These are phyloP conservation scores for Elachura formosa DNA, from an alignment of 2,113 vertebrate species.

Conservation along the genomic window DNA sequence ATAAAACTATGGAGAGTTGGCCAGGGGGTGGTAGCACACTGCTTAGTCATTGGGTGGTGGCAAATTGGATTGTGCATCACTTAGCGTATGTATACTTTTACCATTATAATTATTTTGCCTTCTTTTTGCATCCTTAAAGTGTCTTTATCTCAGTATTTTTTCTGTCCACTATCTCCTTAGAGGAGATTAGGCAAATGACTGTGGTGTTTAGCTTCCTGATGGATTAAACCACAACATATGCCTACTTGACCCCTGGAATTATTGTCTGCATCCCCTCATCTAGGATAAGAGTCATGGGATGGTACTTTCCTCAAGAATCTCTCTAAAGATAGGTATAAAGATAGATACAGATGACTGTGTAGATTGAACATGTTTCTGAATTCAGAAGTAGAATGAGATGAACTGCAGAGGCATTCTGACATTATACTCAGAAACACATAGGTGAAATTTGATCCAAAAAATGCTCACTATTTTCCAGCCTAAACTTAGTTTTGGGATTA, in stretches of 20 bases:
- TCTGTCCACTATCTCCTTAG: neutral
- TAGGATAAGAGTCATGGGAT: neutral
- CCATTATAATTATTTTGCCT: neutral
- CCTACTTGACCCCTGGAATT: neutral
- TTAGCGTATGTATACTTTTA: neutral
- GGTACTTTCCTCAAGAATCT: neutral
- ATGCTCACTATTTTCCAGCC: neutral
- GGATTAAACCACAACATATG: neutral
- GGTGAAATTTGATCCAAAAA: neutral
- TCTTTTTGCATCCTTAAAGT: neutral
- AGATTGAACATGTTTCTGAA: fast-evolving
- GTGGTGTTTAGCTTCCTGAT: neutral
- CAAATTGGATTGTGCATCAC: neutral
- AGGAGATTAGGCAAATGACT: neutral
- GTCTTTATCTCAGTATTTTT: neutral
- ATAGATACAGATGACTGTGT: neutral
- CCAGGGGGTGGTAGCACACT: too few relatives aligned
- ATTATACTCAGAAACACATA: neutral
- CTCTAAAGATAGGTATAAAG: neutral
- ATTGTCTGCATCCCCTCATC: neutral
- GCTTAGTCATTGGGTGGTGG: neutral
- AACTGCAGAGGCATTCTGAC: neutral
- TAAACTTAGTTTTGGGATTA: neutral
- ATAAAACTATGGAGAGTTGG: neutral
- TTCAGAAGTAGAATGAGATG: neutral